Percentiles rank a stretch among this genome's conserved stretches.
phyloP scores from a whole-genome alignment of 2,888 invertebrate species.

The Antheraea yamamai region DNA sequence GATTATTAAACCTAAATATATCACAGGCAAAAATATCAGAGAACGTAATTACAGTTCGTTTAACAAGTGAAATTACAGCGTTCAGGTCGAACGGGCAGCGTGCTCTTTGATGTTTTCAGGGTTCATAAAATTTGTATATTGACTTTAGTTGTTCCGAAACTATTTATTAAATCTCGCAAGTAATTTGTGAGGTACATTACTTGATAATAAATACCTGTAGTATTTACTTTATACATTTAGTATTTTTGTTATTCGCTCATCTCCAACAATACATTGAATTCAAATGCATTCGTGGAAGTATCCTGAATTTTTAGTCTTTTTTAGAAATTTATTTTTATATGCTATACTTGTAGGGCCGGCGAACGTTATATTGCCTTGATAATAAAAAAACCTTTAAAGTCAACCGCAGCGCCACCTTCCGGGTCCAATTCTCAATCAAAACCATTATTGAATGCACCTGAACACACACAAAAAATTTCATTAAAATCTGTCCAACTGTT shows the following conservation, averaged over 20 bases:
- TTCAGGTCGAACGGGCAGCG: conserved; percentile 35
- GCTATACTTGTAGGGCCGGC: no score
- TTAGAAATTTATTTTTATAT: not conserved
- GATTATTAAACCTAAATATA: conserved; percentile 20
- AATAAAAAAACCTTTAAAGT: no score
- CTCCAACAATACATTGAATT: not conserved
- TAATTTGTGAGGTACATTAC: not conserved
- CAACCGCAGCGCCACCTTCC: no score
- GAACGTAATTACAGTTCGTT: conserved; percentile 35
- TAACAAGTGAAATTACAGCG: conserved; percentile 33
- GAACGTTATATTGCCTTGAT: no score
- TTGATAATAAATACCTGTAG: not conserved
- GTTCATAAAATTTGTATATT: conserved; percentile 43
- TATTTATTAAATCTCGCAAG: conserved; percentile 27
- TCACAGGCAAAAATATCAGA: conserved; percentile 37
- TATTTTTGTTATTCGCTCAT: not conserved
- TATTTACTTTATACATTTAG: not conserved
- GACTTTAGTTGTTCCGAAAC: conserved; percentile 33
- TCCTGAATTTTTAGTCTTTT: not conserved
- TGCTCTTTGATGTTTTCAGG: conserved; percentile 47
- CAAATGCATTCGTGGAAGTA: not conserved
- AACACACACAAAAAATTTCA: no score
- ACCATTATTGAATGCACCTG: no score
- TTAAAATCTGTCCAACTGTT: no score
- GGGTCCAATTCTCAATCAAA: no score